Evolutionary conservation across 35 echinoderm and acorn worm genomes (phyloP).

Genomic region (Lytechinus pictus): DNA sequence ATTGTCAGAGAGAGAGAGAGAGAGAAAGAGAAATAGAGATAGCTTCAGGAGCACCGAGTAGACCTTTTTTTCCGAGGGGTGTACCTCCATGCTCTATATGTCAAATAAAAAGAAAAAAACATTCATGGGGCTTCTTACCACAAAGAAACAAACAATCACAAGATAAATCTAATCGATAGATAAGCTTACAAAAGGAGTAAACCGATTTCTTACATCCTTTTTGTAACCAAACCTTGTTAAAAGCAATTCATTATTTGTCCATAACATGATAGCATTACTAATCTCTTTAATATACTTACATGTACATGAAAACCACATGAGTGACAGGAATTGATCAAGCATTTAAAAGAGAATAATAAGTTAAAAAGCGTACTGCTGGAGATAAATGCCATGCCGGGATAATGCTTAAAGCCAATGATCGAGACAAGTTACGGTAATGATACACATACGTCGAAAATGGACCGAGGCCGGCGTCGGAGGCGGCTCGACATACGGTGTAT

Average conservation of each 20-base stretch:
- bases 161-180: neutral
- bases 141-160: neutral
- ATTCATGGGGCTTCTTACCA: neutral
- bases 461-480: no score
- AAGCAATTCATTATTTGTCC: neutral
- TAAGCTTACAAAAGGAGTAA: neutral
- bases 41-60: neutral
- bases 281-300: neutral
- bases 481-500: no score
- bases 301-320: neutral
- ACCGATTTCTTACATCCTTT: neutral
- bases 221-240: neutral
- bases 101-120: neutral
- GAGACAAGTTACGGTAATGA: no score
- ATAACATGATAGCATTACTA: neutral
- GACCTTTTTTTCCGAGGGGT: neutral
- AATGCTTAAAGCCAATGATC: no score
- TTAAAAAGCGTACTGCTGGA: no score
- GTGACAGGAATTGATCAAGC: neutral
- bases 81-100: neutral
- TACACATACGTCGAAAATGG: no score
- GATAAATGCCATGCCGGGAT: no score
- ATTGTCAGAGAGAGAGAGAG: neutral
- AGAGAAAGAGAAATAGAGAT: neutral
- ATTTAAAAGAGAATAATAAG: no score